Base-by-base conservation (phyloP, 1,140 invertebrate species). In the Oscheius sp. region DNA sequence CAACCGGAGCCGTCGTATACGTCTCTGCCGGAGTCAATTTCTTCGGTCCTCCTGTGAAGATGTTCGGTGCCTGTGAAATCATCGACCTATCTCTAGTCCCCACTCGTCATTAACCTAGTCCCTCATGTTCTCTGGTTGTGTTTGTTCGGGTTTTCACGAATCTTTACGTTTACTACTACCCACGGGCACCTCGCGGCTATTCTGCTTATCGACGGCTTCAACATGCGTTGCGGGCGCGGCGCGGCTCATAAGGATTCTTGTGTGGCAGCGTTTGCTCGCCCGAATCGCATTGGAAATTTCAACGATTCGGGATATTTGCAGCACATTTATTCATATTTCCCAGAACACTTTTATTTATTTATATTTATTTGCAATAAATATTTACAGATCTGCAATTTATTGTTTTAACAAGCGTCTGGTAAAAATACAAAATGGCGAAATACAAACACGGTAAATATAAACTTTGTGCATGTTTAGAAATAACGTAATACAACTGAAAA, bases 1-100 rank as follows among this genome's bases (percentile, higher is more conserved):
- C 4, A 31, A 73, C 74, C 4, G 68, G 64, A 3, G 64, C 68
- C 7, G 58, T 73, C 23, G 74, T 75, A 2, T 72, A 73, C 31
- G 74, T 75, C 1, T 75, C 73, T 20, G 74, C 74, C 15, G 74
- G 74, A 42, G 70, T 73, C 10, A 75, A 75, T 35, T 75, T 62
- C 36, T 75, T 71, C 28, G 74, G 74, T 1, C 74, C 74, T 1
- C 74, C 74, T 13, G 61, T 75, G 32, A 75, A 75, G 67, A 75
- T 75, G 20, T 72, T 75, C 31, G 74, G 74, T 31, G 42, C 23
- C 2, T 75, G 74, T 65, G 74, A 75, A 46, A 75, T 75, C 29
- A 75, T 73, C 15, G 68, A 73, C 20, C 55, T 73, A 18, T 49
- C 23, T 0, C 46, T 71, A 29, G 38, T 58, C 7, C 49, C 49